Base-by-base conservation (phyloP, 2,797 vertebrate species). In the Gymnopithys bicolor region DNA sequence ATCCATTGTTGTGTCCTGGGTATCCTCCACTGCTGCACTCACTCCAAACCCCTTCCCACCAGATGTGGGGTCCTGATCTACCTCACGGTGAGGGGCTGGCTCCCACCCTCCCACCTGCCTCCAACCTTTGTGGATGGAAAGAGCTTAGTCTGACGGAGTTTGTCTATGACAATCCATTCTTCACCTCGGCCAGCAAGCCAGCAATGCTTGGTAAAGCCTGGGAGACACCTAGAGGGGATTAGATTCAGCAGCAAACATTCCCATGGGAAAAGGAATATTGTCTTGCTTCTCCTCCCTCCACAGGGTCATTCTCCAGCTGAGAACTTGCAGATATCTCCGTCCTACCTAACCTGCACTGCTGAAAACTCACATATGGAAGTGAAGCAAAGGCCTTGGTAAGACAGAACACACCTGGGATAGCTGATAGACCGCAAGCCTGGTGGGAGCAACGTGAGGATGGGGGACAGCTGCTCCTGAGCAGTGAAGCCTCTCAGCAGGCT, bases 281-380 rank as follows among this genome's bases (percentile, higher is more conserved):
- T 32, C 37, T 94, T 71, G 82, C 62, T 96, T 66, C 74, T 93
- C 67, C 79, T 87, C n/a, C 67, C 77, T 67, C 63, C 2, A 0
- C 59, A 77, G 77, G 84, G 94, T 88, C 80, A 87, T 17, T 46
- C 73, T 67, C 58, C 83, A 83, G 33, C 43, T 0, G 7, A 90
- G 90, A 92, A 89, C 94, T 94, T 79, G 53, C 52, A 83, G 64
- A n/a, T 71, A 77, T 89, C 95, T 83, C 77, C 92, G 69, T 73
- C 67, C 67, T 80, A 59, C 33, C 52, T 84, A 39, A 32, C 9
- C 59, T 90, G 66, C 32, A 8, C 56, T 62, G 85, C 60, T 12
- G 13, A 75, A 74, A 80, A 18, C 32, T 3, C 2, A 1, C 1
- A 10, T 8, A 37, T 87, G 95, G 89, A 80, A 95, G 74, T 7